Conservation (phyloP, 2,888 invertebrate species). For the Scaptodrosophila latifasciaeformis region DNA sequence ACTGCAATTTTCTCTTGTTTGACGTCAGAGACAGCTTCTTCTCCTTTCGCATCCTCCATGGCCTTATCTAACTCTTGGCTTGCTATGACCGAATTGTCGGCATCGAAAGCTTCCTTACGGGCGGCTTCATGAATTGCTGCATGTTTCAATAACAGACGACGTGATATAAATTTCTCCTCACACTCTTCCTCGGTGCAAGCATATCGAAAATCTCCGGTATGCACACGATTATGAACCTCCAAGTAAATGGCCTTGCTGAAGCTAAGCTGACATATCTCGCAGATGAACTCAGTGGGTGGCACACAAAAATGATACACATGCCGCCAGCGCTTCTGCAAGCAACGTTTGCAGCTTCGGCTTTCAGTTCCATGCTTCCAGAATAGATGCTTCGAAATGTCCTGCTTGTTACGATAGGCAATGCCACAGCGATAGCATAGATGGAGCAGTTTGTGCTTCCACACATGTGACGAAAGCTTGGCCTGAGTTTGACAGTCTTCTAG, state of each 20-base stretch:
- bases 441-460: slow-evolving; percentile 92
- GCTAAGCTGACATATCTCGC: slow-evolving; percentile 86
- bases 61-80: no score
- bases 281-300: slow-evolving; percentile 85
- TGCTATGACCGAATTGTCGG: no score
- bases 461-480: slow-evolving; percentile 85
- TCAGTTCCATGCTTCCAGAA: slow-evolving; percentile 96
- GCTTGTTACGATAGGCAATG: slow-evolving; percentile 90
- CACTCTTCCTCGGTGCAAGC: slow-evolving; percentile 83
- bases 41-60: no score
- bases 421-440: slow-evolving; percentile 92
- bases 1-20: not conserved
- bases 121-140: slow-evolving; percentile 77
- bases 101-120: no score
- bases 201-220: slow-evolving; percentile 83
- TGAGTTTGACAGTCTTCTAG: slow-evolving; percentile 88
- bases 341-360: slow-evolving; percentile 88
- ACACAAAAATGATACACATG: slow-evolving; percentile 94
- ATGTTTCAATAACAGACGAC: slow-evolving; percentile 85
- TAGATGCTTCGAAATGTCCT: slow-evolving; percentile 90
- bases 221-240: slow-evolving; percentile 89
- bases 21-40: no score
- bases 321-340: slow-evolving; percentile 93
- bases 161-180: slow-evolving; percentile 86
- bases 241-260: slow-evolving; percentile 86